These are phyloP conservation scores for Euphydryas editha DNA, from an alignment of 2,888 invertebrate species.

Conservation along the genomic window DNA sequence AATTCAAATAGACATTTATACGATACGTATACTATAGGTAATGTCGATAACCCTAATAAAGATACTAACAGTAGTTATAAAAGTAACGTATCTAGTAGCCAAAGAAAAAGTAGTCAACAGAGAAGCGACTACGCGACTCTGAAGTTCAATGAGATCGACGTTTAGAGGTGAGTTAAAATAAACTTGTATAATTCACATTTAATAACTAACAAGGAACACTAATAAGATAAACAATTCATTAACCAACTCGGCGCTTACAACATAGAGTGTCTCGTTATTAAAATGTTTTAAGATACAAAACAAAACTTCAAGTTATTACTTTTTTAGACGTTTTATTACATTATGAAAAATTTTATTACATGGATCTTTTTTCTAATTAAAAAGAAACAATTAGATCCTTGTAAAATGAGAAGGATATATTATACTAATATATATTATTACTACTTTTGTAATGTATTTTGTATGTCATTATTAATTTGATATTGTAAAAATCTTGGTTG, in stretches of 20 bases:
- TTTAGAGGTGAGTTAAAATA: constrained; percentile 70
- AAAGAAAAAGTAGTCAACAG: constrained; percentile 61
- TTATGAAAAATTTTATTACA: no score
- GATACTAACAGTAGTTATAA: constrained; percentile 71
- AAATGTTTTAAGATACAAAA: no score
- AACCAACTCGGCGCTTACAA: not conserved
- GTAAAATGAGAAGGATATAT: no score
- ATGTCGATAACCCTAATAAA: constrained; percentile 69
- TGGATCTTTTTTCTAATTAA: no score
- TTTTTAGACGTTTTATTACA: no score
- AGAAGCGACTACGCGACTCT: constrained; percentile 79
- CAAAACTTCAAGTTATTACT: no score
- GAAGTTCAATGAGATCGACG: constrained; percentile 81
- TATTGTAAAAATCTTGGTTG: not conserved
- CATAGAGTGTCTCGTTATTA: not conserved
- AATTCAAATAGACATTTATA: constrained; percentile 83
- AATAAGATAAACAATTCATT: not conserved
- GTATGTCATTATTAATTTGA: not conserved
- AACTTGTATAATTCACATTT: not conserved
- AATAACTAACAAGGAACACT: not conserved
- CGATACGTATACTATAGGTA: constrained; percentile 78
- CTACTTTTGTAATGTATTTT: not conserved
- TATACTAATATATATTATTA: no score
- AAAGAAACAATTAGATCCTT: no score
- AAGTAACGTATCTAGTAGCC: constrained; percentile 66